These are phyloP conservation scores for Pygmarrhopalites habei DNA, from an alignment of 1,140 invertebrate species.

Conservation along the genomic window DNA sequence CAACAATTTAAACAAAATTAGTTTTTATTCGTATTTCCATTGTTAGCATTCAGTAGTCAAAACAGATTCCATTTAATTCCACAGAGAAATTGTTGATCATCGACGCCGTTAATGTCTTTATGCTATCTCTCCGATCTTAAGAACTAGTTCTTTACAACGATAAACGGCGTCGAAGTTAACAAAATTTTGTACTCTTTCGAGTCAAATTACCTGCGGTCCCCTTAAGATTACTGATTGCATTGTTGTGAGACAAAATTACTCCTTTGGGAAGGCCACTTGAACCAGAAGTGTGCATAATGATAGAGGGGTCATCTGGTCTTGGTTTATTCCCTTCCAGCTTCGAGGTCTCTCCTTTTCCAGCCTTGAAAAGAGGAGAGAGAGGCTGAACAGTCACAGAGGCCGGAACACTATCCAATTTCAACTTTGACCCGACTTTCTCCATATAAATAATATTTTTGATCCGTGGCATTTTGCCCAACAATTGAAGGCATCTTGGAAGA, in stretches of 20 bases:
- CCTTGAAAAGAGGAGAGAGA: neutral
- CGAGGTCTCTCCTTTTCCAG: neutral
- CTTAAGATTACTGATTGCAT: slow-evolving; percentile 79
- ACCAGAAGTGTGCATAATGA: slow-evolving; percentile 94
- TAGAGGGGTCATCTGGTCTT: slow-evolving; percentile 64
- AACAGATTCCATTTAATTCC: too few species aligned
- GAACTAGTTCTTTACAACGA: neutral
- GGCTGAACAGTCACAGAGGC: neutral
- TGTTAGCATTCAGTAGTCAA: too few species aligned
- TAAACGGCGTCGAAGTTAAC: too few species aligned
- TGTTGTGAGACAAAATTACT: slow-evolving; percentile 74
- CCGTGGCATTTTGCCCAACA: slow-evolving; percentile 78
- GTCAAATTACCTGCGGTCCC: slow-evolving; percentile 66
- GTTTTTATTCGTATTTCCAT: too few species aligned
- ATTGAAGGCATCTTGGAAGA: too few species aligned
- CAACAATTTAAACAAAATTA: too few species aligned
- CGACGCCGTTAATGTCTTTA: neutral
- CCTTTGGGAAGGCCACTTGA: slow-evolving; percentile 87
- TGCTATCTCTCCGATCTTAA: neutral
- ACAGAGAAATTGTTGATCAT: too few species aligned
- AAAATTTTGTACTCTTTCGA: neutral
- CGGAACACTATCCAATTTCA: neutral
- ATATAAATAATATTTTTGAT: slow-evolving; percentile 81
- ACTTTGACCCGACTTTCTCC: slow-evolving; percentile 47
- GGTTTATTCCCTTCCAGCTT: neutral